Base-by-base conservation (phyloP, 1,140 invertebrate species). In the Nylanderia fulva region DNA sequence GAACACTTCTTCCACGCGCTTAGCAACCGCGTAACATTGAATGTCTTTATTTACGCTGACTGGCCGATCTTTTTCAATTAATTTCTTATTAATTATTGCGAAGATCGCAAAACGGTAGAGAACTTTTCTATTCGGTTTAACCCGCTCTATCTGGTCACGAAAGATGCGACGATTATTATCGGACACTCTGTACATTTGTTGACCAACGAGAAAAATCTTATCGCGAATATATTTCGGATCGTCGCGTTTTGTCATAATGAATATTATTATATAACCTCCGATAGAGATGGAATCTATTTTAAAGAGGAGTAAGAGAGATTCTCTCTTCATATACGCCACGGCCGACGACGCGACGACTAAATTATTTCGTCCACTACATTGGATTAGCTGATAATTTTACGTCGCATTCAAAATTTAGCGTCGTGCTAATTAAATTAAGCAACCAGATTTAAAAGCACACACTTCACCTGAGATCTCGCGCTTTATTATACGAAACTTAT, bases 371-470 rank as follows among this genome's bases (percentile, higher is more conserved):
- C 52, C 52, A 18, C 52, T 69, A 80, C 64, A 71, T 71, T 80
- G 18, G 66, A 82, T 71, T 58, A 71, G 77, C 42, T 82, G 77
- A 72, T 72, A 71, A 82, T 82, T 82, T 72, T 82, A 82, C 69
- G 69, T 72, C 52, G 36, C 52, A 58, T 82, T 45, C n/a, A 71
- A 72, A 82, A 58, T 82, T 82, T 82, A 82, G 77, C 52, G 52
- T 72, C n/a, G 36, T 29, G 77, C 33, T 82, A 82, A 82, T 72
- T 68, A 36, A 72, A 82, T 82, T 72, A 82, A 82, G 77, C 36
- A 58, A 58, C 36, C 36, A 27, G 39, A 82, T 82, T 71, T 71
- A 82, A 77, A 76, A 82, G 42, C 48, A 36, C 24, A 71, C 48
- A 80, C 64, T 24, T 36, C 4, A 42, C 61, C n/a, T 48, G 75